Evolutionary conservation across 2,888 invertebrate species (phyloP), one percentile per base, ranked within the genome.

Genomic region (Zhuqinia jingwanae): DNA sequence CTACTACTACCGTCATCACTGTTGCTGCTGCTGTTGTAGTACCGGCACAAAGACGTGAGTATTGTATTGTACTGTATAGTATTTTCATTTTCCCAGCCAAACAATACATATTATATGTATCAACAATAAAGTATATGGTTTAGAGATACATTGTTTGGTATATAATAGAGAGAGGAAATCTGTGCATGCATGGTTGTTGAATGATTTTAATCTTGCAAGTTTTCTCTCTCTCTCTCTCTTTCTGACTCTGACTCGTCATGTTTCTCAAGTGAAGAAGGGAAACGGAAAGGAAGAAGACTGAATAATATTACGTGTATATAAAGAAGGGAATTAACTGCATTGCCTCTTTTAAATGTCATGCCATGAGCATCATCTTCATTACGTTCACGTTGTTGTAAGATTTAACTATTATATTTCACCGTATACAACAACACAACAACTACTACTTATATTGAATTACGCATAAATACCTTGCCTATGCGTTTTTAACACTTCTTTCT

Each of bases 341-440:
- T 60, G 25, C 78, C 30, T 78, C 8, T 78, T 78, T 63, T 47
- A 60, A n/a, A n/a, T n/a, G n/a, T n/a, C n/a, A 78, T 77, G 60
- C 45, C 68, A 68, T 68, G 42, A 47, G 17, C 68, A 47, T 3
- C 60, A 65, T 2, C 53, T 8, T 25, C 30, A 75, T 53, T 20
- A 68, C 42, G 13, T 68, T 10, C 20, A 3, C 68, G 15, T 45
- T 68, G 68, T 68, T n/a, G n/a, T n/a, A n/a, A n/a, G n/a, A n/a
- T n/a, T 42, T 68, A 27, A 15, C 63, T 30, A 36, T 65, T 65
- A 15, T 17, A 36, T 36, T 36, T 6, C 36, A 36, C 36, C 8
- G 36, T 36, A n/a, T n/a, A n/a, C n/a, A n/a, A n/a, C n/a, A n/a
- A n/a, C n/a, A n/a, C n/a, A n/a, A n/a, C n/a, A n/a, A n/a, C n/a